Percentiles rank a stretch among this genome's conserved stretches.
phyloP scores from a whole-genome alignment of 2,113 vertebrate species.

The Plotosus lineatus region DNA sequence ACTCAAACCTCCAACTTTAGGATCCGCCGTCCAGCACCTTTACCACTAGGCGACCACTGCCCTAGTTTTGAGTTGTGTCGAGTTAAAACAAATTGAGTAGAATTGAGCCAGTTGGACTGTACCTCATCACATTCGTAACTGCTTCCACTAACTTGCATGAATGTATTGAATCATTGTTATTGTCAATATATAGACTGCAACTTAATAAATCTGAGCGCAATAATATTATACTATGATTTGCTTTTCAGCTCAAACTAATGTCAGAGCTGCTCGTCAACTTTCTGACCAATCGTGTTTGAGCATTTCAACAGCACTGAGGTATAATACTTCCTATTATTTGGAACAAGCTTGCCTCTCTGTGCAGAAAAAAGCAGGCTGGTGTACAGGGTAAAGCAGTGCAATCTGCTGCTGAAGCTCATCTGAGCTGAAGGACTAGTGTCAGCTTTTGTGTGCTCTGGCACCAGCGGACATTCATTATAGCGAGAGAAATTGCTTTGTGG shows the following conservation, averaged over 20 bases:
- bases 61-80: no score
- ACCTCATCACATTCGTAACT: no score
- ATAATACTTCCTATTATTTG: neutral
- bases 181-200: neutral
- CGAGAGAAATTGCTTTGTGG: conserved; percentile 48
- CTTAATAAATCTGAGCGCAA: neutral
- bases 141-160: no score
- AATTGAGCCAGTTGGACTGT: no score
- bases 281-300: neutral
- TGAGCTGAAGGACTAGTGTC: conserved; percentile 35
- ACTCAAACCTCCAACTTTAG: no score
- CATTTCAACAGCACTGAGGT: no score
- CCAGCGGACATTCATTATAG: conserved; percentile 45
- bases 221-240: neutral
- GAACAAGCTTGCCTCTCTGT: conserved; percentile 30
- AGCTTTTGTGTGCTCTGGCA: conserved; percentile 39
- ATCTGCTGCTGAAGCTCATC: conserved; percentile 36
- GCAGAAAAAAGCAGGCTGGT: neutral
- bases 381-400: neutral
- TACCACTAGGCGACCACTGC: no score
- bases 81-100: no score
- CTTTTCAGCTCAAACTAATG: neutral
- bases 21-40: no score
- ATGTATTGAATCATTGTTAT: no score
- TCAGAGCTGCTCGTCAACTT: neutral